Percentiles rank a stretch among this genome's conserved stretches.
These are phyloP conservation scores for Cephalopterus ornatus DNA, from an alignment of 2,113 vertebrate species.

Conservation along the genomic window DNA sequence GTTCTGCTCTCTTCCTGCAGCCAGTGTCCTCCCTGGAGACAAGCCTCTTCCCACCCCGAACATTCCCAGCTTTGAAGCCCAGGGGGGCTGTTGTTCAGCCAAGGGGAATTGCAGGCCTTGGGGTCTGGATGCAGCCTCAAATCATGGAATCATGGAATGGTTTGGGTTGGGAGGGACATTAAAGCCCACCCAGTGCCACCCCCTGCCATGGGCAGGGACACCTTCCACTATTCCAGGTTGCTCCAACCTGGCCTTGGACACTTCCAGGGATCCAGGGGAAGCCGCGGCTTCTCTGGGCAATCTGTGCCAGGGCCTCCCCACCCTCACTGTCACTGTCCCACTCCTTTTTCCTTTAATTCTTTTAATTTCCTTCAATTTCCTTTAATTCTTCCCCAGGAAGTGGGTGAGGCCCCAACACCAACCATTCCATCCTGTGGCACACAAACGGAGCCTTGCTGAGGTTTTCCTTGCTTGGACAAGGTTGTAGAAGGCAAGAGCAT, in stretches of 20 bases:
- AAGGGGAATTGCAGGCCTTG: neutral
- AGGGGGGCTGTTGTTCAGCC: neutral
- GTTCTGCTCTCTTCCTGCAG: neutral
- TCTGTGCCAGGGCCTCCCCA: neutral
- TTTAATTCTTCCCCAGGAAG: neutral
- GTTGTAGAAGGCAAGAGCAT: neutral
- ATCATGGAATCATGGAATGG: neutral
- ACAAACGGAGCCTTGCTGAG: neutral
- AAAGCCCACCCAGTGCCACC: neutral
- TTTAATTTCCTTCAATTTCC: neutral
- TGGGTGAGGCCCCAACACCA: neutral
- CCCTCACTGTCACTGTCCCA: rapidly evolving
- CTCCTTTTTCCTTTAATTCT: neutral
- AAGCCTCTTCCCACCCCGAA: neutral
- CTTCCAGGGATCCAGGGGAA: neutral
- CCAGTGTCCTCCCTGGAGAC: neutral
- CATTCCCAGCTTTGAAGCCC: neutral
- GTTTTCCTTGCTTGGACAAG: neutral
- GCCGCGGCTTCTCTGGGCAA: neutral
- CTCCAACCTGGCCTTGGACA: neutral
- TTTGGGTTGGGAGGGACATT: neutral
- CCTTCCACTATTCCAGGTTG: neutral
- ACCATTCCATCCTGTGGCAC: neutral
- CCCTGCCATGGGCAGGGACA: neutral
- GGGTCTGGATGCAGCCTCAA: neutral